phyloP scores from a whole-genome alignment of 2,113 vertebrate species.

The Chionomys nivalis region DNA sequence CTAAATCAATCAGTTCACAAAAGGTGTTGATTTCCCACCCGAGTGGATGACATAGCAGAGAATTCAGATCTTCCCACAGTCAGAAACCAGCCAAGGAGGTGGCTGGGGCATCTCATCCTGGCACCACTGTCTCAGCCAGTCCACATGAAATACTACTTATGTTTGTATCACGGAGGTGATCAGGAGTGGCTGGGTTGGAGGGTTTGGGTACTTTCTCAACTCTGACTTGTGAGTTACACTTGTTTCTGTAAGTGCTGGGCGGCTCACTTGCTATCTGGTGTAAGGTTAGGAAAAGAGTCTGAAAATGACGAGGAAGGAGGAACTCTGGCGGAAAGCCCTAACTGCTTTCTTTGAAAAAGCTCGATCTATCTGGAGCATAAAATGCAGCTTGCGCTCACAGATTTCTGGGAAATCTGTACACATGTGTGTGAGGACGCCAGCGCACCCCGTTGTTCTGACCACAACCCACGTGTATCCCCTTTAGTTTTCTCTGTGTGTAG shows the following conservation, averaged over 20 bases:
- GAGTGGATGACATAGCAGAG: background rate
- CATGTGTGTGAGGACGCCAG: background rate
- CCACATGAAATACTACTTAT: background rate
- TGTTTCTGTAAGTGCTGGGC: background rate
- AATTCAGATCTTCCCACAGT: background rate
- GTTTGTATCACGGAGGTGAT: background rate
- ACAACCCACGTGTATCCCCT: background rate
- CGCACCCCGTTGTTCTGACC: background rate
- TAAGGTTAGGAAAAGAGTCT: background rate
- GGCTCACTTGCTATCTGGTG: background rate
- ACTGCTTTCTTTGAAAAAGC: background rate
- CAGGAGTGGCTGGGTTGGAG: background rate
- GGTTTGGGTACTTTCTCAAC: background rate
- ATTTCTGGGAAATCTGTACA: background rate
- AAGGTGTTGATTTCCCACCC: background rate
- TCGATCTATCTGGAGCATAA: background rate
- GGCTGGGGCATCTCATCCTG: background rate
- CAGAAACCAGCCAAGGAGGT: background rate
- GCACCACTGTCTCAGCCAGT: background rate
- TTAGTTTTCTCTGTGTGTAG: background rate
- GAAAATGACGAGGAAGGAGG: background rate
- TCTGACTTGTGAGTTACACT: constrained; percentile 9
- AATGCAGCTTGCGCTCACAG: background rate
- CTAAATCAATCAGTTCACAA: background rate
- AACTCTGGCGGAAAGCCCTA: background rate